phyloP scores from a whole-genome alignment of 2,797 vertebrate species.

The Pseudotriccus pelzelni region DNA sequence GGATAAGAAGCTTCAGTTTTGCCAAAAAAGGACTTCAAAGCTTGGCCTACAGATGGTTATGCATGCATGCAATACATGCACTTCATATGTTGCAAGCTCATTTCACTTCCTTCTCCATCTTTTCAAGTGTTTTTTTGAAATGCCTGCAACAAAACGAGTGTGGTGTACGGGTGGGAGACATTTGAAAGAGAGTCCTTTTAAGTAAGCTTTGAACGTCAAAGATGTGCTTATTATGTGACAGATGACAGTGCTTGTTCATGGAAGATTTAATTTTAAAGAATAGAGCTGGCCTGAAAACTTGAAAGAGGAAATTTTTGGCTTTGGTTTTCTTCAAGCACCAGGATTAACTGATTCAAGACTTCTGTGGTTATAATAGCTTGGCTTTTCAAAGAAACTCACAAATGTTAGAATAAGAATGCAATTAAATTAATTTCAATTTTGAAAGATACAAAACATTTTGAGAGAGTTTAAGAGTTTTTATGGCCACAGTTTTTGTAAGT shows the following conservation, averaged over 20 bases:
- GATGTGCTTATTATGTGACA: background rate
- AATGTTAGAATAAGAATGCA: background rate
- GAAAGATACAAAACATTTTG: background rate
- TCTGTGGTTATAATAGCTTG: background rate
- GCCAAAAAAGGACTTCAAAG: slow-evolving; percentile 23
- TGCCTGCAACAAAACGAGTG: background rate
- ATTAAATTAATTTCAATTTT: background rate
- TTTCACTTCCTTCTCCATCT: background rate
- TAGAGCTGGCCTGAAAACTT: background rate
- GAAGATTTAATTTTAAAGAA: background rate
- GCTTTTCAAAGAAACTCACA: background rate
- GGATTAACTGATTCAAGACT: slow-evolving; percentile 1
- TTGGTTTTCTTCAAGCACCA: background rate
- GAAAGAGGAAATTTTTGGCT: background rate
- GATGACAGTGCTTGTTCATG: background rate
- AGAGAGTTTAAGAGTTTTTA: background rate
- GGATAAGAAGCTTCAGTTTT: background rate
- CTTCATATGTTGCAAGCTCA: background rate
- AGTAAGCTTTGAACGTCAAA: background rate
- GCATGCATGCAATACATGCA: background rate
- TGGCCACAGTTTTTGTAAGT: background rate
- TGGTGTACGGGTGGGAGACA: background rate
- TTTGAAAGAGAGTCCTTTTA: background rate
- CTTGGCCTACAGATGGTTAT: background rate
- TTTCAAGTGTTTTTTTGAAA: background rate